Base-by-base conservation (phyloP, 2,888 invertebrate species). In the Digitonthophagus gazella region DNA sequence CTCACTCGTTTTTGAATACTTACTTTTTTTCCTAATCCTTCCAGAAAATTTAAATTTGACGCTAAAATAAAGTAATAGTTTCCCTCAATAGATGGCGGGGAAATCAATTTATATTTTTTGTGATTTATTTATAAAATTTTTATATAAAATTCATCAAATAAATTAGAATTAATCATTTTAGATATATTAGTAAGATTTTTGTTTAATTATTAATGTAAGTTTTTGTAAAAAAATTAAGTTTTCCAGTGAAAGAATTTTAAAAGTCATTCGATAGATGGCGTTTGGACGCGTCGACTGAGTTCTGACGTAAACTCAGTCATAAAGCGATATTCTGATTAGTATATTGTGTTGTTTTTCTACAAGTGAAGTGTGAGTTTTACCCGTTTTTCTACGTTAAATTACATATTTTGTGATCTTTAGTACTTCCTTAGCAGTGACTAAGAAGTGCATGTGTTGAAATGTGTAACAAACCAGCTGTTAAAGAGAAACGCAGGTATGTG, bases 401-500 rank as follows among this genome's bases (percentile, higher is more conserved):
- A 57, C 54, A 64, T 69, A 65, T 69, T 71, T 68, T 65, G 70
- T 74, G 66, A 61, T 70, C 20, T 66, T 71, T 64, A 77, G 79
- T 79, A 78, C 80, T 79, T 82, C 81, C 81, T 82, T 81, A 78
- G 81, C 81, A 82, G 81, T 82, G 81, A 71, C 81, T 81, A 81
- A 82, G 81, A 81, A 79, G 81, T 80, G 78, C 78, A 77, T 71
- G 68, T 67, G 71, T 67, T 71, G 73, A 67, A 71, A 82, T 82
- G 82, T 81, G 81, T 74, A 78, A 71, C 58, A 81, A 81, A 75
- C 72, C 76, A 70, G 75, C 78, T 20, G 78, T 87, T 74, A 90
- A 88, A 84, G 91, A 90, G 80, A 91, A 91, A 84, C 86, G 90
- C 82, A 89, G 90, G 91, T 91, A 83, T 87, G 80, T 80, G 11